Percentiles rank a stretch among this genome's conserved stretches.
Evolutionary conservation across 2,797 vertebrate species (phyloP).

Genomic region (Pangasius djambal): DNA sequence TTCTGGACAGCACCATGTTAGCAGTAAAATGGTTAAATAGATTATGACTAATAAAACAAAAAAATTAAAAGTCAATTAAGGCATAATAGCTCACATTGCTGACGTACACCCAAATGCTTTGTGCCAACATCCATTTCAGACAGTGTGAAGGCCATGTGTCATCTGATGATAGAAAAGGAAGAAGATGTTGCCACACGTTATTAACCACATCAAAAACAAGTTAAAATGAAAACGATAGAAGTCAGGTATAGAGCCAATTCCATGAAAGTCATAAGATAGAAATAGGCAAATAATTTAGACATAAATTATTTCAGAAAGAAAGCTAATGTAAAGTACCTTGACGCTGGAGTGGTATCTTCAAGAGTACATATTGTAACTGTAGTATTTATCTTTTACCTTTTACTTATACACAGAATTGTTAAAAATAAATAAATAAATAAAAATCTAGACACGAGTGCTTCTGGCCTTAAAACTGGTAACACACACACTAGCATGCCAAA

Average conservation of each 20-base stretch:
- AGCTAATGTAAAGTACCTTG: background rate
- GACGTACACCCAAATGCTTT: background rate
- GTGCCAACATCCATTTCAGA: background rate
- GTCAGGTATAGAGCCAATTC: background rate
- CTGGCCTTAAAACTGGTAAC: background rate
- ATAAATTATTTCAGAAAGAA: background rate
- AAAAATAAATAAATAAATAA: background rate
- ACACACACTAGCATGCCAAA: conserved; percentile 6
- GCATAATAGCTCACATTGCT: background rate
- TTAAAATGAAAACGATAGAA: background rate
- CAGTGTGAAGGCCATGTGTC: background rate
- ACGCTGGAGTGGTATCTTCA: background rate
- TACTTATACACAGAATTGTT: background rate
- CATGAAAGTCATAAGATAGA: background rate
- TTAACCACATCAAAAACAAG: background rate
- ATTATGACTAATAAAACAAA: background rate
- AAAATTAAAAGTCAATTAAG: background rate
- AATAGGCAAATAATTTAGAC: background rate
- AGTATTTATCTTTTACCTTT: background rate
- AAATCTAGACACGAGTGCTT: background rate
- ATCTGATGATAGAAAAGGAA: background rate
- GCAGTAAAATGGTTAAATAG: background rate
- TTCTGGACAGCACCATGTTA: background rate
- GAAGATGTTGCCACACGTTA: background rate
- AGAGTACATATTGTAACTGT: background rate